Conservation (phyloP, 1,140 invertebrate species). For the Caerostris extrusa region DNA sequence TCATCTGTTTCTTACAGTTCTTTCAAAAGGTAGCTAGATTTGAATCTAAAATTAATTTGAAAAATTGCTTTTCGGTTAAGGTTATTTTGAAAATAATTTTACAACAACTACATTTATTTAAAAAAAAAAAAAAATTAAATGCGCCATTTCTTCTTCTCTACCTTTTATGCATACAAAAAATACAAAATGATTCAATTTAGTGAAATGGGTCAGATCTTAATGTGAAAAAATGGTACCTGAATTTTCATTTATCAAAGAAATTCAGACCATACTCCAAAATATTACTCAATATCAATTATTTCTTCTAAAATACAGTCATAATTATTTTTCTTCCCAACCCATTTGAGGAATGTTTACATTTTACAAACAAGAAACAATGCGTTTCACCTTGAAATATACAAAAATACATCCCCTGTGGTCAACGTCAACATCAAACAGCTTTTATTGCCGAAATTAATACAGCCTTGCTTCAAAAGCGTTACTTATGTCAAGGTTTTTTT, state of each 20-base stretch:
- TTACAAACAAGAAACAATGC: constrained; percentile 15
- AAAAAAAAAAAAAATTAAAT: neutral
- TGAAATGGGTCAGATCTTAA: neutral
- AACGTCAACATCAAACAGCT: neutral
- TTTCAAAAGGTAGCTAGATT: neutral
- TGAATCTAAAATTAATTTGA: neutral
- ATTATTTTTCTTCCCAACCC: constrained; percentile 8
- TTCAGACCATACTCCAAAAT: neutral
- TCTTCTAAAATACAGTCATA: constrained; percentile 1
- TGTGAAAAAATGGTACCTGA: neutral
- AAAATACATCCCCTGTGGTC: constrained; percentile 44
- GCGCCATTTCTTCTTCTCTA: too few species aligned
- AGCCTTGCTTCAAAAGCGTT: constrained; percentile 67
- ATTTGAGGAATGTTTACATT: neutral
- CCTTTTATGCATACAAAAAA: neutral
- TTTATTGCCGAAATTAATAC: constrained; percentile 47
- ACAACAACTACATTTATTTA: neutral
- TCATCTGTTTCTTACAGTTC: too few species aligned
- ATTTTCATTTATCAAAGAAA: neutral
- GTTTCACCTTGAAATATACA: constrained; percentile 57
- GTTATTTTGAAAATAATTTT: neutral
- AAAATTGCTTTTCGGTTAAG: neutral
- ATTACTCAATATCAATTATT: neutral
- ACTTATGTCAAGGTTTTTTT: constrained; percentile 40
- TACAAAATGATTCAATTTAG: neutral